Base-by-base conservation (phyloP, 2,888 invertebrate genomes). In the Lasioglossum marginatum region DNA sequence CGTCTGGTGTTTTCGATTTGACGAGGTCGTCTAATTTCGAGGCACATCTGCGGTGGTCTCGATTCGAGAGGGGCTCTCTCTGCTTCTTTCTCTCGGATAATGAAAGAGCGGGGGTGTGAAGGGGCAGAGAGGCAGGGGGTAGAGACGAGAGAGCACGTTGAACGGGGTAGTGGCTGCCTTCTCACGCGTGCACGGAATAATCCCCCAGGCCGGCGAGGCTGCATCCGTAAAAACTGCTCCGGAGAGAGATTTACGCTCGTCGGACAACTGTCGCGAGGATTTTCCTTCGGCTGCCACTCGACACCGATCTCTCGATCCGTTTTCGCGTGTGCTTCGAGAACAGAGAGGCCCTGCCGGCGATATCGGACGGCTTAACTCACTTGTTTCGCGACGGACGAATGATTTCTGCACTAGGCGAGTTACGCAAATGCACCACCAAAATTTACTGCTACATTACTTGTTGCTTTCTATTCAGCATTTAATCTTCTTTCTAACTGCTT, bases 111-210 rank as follows among this genome's bases (percentile, higher is more conserved):
- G 84, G 60, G 88, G 73, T 16, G 77, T 63, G 43, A 52, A 45
- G 71, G 45, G 27, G 60, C 27, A 27, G 74, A 73, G 81, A 72
- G 66, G 60, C 31, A 45, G 52, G 57, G 70, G 79, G 12, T 78
- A 60, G 74, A 37, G 19, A 8, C 19, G 16, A 16, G 68, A 23
- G 23, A 68, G 19, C 34, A 34, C 19, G 60, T 86, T 78, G 57
- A 84, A 83, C 60, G 86, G 90, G 88, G 89, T 87, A 81, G 91
- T 84, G 81, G 88, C 77, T 82, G 83, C 73, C 78, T 91, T 80
- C 87, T 91, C 91, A 89, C 91, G 89, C 90, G 89, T 90, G 92
- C 87, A 89, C 70, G 70, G 83, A 86, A 86, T 92, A 91, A 91
- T 91, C 89, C 88, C 89, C 85, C 83, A 40, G 70, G 74, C 76